phyloP scores from a whole-genome alignment of 2,113 vertebrate genomes.

The Centropus bengalensis region DNA sequence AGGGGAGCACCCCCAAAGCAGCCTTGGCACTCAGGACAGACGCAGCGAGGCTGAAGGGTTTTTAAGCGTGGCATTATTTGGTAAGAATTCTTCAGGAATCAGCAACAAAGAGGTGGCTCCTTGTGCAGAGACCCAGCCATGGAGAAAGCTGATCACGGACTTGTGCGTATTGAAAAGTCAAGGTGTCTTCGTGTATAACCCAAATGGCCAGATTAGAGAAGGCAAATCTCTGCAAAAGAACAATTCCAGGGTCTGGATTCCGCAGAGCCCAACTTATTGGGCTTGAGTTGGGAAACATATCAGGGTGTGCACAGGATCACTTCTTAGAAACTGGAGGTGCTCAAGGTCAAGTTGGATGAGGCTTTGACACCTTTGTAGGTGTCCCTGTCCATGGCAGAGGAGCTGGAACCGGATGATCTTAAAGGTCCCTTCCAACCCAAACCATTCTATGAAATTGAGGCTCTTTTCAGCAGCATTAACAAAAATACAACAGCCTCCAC shows the following conservation, averaged over 20 bases:
- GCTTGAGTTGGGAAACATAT: neutral
- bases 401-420: too few relatives aligned
- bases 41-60: rapidly evolving
- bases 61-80: neutral
- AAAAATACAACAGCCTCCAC: neutral
- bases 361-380: too few relatives aligned
- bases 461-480: neutral
- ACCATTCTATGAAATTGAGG: neutral
- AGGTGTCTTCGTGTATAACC: neutral
- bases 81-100: neutral
- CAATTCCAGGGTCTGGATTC: neutral
- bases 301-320: rapidly evolving
- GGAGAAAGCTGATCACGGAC: rapidly evolving
- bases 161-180: rapidly evolving
- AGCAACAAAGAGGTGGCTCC: rapidly evolving
- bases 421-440: too few relatives aligned
- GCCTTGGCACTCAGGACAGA: rapidly evolving
- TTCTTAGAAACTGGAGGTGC: neutral
- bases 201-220: neutral
- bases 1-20: neutral
- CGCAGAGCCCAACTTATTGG: neutral
- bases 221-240: neutral
- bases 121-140: neutral
- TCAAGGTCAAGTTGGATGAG: too few relatives aligned
- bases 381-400: too few relatives aligned